phyloP scores from a whole-genome alignment of 1,140 invertebrate species.

The Drosophila obscura region DNA sequence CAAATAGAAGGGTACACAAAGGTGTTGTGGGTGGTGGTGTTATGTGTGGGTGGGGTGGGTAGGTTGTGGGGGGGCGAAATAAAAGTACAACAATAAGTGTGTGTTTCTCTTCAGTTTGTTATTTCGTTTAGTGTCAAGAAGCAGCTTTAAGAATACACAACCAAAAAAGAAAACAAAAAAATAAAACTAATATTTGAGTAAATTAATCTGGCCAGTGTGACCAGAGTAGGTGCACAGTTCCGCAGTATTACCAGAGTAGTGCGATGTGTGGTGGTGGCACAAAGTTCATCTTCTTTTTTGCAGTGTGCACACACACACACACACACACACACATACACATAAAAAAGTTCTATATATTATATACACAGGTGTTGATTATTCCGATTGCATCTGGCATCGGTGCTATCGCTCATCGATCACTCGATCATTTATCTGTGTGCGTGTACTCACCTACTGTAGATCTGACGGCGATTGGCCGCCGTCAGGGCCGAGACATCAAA shows the following conservation, averaged over 20 bases:
- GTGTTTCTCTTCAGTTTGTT: slow-evolving; percentile 25
- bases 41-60: slow-evolving; percentile 43
- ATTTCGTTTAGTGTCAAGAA: slow-evolving; percentile 22
- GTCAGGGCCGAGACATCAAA: slow-evolving; percentile 87
- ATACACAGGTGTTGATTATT: neutral
- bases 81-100: slow-evolving; percentile 41
- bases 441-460: slow-evolving; percentile 83
- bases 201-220: too few relatives aligned
- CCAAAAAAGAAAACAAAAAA: slow-evolving; percentile 6
- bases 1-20: slow-evolving; percentile 69
- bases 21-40: slow-evolving; percentile 44
- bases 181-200: neutral
- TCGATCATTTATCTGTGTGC: neutral
- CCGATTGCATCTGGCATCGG: neutral
- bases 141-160: slow-evolving; percentile 32
- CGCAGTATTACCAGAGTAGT: too few relatives aligned
- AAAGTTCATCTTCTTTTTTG: neutral
- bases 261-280: too few relatives aligned
- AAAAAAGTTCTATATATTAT: slow-evolving; percentile 26
- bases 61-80: slow-evolving; percentile 15
- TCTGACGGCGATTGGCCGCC: slow-evolving; percentile 86
- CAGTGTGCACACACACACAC: neutral
- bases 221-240: too few relatives aligned
- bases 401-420: slow-evolving; percentile 1
- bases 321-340: neutral